A percentile compares a stretch with the other conserved stretches of the same genome.
Evolutionary conservation across 2,113 vertebrate species (phyloP).

Genomic region (Chlorodrepanis virens): DNA sequence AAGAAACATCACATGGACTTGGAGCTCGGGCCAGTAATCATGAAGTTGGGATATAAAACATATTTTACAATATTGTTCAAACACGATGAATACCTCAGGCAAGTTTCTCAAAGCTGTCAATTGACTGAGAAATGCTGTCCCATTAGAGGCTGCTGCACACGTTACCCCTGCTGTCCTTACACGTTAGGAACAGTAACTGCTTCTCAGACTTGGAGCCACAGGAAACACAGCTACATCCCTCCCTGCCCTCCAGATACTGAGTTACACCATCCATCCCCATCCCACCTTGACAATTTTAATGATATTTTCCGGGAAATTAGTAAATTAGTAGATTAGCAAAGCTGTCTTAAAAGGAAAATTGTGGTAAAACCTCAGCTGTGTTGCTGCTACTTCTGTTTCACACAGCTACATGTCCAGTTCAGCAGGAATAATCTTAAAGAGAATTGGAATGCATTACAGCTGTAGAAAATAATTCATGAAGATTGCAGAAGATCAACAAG

Average conservation of each 20-base stretch:
- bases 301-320: neutral
- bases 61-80: constrained; percentile 35
- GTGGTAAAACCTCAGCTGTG: neutral
- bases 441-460: neutral
- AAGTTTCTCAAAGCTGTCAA: constrained; percentile 1
- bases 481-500: neutral
- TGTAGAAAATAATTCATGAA: neutral
- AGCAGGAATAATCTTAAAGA: neutral
- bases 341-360: neutral
- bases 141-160: neutral
- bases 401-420: neutral
- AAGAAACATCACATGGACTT: neutral
- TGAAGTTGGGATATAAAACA: neutral
- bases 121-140: neutral
- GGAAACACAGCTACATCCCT: neutral
- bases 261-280: neutral
- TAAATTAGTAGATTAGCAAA: neutral
- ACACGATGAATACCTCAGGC: constrained; percentile 26
- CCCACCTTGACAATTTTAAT: neutral
- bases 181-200: neutral
- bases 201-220: neutral
- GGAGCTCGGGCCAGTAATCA: neutral
- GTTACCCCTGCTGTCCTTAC: neutral
- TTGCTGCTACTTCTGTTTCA: neutral
- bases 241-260: neutral